phyloP scores from a whole-genome alignment of 1,140 invertebrate genomes.

The Lepidostoma basale region DNA sequence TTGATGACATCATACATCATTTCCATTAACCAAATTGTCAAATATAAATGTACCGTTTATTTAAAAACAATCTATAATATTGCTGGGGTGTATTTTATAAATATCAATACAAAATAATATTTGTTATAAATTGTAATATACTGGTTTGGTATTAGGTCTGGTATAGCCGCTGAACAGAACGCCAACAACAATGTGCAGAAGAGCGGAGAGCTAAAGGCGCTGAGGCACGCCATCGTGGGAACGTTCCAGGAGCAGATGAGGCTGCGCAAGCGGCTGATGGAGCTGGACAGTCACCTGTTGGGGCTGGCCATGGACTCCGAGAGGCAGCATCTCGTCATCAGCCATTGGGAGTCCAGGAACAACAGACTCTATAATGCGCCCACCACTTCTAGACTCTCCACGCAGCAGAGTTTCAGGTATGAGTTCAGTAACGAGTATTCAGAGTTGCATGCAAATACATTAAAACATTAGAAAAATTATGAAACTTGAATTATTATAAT shows the following conservation, averaged over 20 bases:
- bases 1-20: too few relatives aligned
- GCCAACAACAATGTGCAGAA: slow-evolving; percentile 40
- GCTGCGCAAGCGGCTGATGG: slow-evolving; percentile 80
- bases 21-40: too few relatives aligned
- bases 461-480: background rate
- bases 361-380: slow-evolving; percentile 71
- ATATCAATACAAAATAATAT: too few relatives aligned
- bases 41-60: too few relatives aligned
- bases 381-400: slow-evolving; percentile 61
- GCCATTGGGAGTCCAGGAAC: slow-evolving; percentile 82
- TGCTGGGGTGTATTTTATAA: too few relatives aligned
- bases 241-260: slow-evolving; percentile 93
- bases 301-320: slow-evolving; percentile 84
- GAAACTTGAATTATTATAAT: too few relatives aligned
- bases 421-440: background rate
- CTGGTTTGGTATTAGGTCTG: too few relatives aligned
- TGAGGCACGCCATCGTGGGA: slow-evolving; percentile 82
- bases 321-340: slow-evolving; percentile 83
- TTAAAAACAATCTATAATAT: too few relatives aligned
- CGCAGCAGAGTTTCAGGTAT: slow-evolving; percentile 66
- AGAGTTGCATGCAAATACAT: background rate
- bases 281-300: slow-evolving; percentile 78
- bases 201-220: slow-evolving; percentile 69
- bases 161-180: slow-evolving; percentile 39
- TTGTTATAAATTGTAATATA: too few relatives aligned